Conservation (phyloP, 2,888 invertebrate species). For the Thalpophila matura region DNA sequence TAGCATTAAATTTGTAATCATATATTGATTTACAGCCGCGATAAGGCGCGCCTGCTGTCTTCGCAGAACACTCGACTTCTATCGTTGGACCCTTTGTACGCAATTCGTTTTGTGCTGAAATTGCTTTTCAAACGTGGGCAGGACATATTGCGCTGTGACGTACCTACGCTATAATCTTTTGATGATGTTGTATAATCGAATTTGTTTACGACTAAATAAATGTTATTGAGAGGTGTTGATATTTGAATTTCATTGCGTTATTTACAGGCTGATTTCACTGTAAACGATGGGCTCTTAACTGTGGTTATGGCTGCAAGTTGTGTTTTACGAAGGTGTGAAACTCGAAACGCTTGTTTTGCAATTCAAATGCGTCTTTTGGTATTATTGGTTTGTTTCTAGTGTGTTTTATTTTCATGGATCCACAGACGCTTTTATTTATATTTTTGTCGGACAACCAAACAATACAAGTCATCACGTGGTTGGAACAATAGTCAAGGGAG, state of each 20-base stretch:
- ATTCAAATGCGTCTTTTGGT: conserved; percentile 25
- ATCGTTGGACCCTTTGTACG: conserved; percentile 71
- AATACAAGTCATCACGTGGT: conserved; percentile 45
- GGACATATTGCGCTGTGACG: conserved; percentile 57
- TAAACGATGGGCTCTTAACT: conserved; percentile 42
- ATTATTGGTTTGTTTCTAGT: conserved; percentile 23
- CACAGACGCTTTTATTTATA: conserved; percentile 8
- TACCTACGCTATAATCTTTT: conserved; percentile 55
- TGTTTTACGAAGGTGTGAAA: conserved; percentile 53
- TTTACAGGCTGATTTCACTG: conserved; percentile 43
- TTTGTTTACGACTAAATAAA: conserved; percentile 61
- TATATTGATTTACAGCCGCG: conserved; percentile 90
- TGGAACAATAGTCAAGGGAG: conserved; percentile 76
- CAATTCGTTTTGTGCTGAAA: conserved; percentile 76
- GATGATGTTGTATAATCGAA: conserved; percentile 68
- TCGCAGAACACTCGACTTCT: conserved; percentile 82
- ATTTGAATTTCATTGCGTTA: conserved; percentile 63
- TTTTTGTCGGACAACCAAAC: conserved; percentile 13
- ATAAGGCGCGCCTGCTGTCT: conserved; percentile 87
- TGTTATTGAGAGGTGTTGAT: conserved; percentile 62
- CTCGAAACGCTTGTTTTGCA: conserved; percentile 35
- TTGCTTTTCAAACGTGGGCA: conserved; percentile 78
- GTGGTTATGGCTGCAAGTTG: conserved; percentile 27
- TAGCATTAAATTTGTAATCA: conserved; percentile 91
- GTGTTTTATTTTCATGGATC: neutral